A percentile compares a stretch with the other conserved stretches of the same genome.
Conservation (phyloP, 2,797 vertebrate species). For the Pitangus sulphuratus region DNA sequence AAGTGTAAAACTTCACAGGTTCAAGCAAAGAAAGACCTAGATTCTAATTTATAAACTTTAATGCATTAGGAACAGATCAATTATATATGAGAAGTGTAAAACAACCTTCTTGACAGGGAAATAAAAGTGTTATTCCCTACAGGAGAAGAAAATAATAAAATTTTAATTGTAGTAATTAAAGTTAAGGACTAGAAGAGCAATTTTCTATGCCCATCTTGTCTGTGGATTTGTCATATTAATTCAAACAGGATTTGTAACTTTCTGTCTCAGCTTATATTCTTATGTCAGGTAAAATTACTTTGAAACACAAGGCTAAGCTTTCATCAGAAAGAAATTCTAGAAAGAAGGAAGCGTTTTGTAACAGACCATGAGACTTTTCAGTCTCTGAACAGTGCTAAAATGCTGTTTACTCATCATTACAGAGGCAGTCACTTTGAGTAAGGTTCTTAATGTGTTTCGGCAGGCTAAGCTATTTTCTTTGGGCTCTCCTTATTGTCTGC, state of each 20-base stretch:
- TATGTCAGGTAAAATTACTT: background rate
- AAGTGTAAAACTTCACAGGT: background rate
- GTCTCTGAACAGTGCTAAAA: background rate
- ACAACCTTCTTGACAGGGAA: background rate
- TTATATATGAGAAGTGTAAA: background rate
- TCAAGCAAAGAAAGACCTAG: background rate
- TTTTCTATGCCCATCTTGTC: background rate
- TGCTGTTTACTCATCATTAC: background rate
- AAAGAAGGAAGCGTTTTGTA: background rate
- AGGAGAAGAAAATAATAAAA: background rate
- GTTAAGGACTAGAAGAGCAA: background rate
- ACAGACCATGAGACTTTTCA: background rate
- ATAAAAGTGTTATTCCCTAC: background rate
- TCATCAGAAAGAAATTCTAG: background rate
- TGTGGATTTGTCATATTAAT: background rate
- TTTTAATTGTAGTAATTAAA: background rate
- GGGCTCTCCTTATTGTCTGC: background rate
- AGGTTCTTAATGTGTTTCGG: background rate
- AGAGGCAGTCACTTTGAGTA: background rate
- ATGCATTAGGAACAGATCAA: background rate
- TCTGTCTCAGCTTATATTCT: background rate
- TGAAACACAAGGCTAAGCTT: background rate
- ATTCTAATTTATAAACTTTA: background rate
- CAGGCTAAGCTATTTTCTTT: background rate
- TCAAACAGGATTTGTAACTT: background rate